A percentile compares a stretch with the other conserved stretches of the same genome.
These are phyloP conservation scores for Hormaphis cornu DNA, from an alignment of 1,140 invertebrate genomes.

Conservation along the genomic window DNA sequence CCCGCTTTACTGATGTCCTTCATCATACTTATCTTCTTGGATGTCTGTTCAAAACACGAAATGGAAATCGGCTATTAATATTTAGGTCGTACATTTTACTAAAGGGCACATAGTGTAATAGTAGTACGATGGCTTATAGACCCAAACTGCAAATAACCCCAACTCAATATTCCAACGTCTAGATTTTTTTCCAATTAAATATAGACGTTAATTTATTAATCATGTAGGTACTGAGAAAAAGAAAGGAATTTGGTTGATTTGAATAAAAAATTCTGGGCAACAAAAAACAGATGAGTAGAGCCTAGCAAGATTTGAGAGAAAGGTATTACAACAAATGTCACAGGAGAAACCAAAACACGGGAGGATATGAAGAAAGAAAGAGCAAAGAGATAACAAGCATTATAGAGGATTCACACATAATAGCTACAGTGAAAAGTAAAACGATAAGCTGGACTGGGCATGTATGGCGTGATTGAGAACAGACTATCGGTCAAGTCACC, in stretches of 20 bases:
- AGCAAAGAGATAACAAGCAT: background rate
- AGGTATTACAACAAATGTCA: background rate
- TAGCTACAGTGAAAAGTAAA: background rate
- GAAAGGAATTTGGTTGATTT: no score
- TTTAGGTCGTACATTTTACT: no score
- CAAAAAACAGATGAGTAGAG: background rate
- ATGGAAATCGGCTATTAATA: no score
- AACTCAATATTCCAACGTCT: no score
- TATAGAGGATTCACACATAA: background rate
- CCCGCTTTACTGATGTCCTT: conserved; percentile 68
- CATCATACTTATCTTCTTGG: conserved; percentile 65
- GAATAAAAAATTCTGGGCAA: no score
- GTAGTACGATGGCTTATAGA: no score
- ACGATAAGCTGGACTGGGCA: background rate
- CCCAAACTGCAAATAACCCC: no score
- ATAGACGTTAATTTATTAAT: no score
- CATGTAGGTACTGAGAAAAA: no score
- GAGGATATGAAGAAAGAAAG: background rate
- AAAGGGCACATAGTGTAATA: no score
- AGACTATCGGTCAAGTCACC: background rate
- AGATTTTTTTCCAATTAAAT: no score
- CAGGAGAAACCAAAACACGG: background rate
- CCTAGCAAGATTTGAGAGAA: background rate
- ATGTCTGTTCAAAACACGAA: conserved; percentile 41
- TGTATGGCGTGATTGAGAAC: background rate